These are phyloP conservation scores for Eurystomus gularis DNA, from an alignment of 2,113 vertebrate genomes.

Conservation along the genomic window DNA sequence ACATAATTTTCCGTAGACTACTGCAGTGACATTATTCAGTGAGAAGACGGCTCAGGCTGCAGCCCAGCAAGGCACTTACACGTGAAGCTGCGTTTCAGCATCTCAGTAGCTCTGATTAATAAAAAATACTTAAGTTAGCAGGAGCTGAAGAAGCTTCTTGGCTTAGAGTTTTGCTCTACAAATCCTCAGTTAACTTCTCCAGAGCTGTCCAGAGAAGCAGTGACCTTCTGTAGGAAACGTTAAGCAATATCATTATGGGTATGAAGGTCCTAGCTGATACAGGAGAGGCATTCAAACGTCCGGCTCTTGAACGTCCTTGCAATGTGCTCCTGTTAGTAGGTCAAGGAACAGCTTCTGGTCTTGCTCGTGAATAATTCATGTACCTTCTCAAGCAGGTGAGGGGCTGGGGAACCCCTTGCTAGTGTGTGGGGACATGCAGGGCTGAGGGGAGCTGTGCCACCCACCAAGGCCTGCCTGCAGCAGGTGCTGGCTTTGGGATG, in stretches of 20 bases:
- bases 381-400: not conserved
- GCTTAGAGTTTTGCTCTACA: not conserved
- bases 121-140: not conserved
- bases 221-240: not conserved
- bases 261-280: not conserved
- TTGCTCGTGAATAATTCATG: not conserved
- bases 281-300: not conserved
- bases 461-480: not conserved
- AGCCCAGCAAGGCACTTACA: not conserved
- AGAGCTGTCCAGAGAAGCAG: not conserved
- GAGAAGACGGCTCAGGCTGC: not conserved
- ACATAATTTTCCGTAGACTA: not conserved
- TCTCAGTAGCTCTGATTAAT: not conserved
- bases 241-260: not conserved
- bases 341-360: not conserved
- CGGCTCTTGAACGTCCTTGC: not conserved
- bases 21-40: not conserved
- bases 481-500: not conserved
- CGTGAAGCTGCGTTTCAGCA: not conserved
- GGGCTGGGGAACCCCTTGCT: not conserved
- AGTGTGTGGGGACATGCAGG: rapidly evolving
- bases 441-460: not conserved
- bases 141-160: not conserved
- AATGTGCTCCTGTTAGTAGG: not conserved
- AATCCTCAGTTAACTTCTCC: not conserved